Conservation (phyloP, 2,888 invertebrate genomes). For the Sipha maydis region DNA sequence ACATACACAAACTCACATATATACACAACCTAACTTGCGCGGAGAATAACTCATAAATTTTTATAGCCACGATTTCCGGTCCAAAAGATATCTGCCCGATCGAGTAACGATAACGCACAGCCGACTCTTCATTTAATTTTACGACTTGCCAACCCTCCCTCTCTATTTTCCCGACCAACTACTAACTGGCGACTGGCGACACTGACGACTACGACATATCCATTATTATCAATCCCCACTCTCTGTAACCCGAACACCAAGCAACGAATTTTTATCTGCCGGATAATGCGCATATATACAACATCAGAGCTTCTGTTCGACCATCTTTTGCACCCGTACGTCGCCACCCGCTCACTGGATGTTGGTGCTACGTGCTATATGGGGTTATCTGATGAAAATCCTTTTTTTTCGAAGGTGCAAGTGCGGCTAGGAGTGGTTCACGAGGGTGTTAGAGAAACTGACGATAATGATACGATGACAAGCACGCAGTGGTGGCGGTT, state of each 20-base stretch:
- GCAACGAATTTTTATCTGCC: conserved; percentile 47
- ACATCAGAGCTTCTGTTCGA: not conserved
- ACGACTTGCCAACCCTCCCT: conserved; percentile 37
- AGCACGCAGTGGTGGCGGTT: not conserved
- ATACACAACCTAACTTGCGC: not conserved
- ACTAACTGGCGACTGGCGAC: conserved; percentile 46
- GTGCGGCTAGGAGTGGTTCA: not conserved
- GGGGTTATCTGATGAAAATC: not conserved
- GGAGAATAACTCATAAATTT: conserved; percentile 57
- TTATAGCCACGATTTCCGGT: conserved; percentile 60
- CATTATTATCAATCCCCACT: conserved; percentile 28
- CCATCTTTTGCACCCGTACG: not conserved
- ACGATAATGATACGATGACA: not conserved
- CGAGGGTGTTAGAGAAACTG: not conserved
- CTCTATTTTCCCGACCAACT: not conserved
- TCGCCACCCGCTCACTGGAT: not conserved
- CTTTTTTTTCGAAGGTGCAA: not conserved
- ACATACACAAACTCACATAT: not conserved
- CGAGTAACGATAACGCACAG: conserved; percentile 58
- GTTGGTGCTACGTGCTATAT: not conserved
- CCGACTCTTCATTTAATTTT: conserved; percentile 60
- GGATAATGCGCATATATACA: conserved; percentile 12
- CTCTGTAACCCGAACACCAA: not conserved
- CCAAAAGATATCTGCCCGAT: conserved; percentile 59
- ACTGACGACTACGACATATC: conserved; percentile 51